These are phyloP conservation scores for Cavia porcellus DNA, from an alignment of 2,113 vertebrate species.

Conservation along the genomic window DNA sequence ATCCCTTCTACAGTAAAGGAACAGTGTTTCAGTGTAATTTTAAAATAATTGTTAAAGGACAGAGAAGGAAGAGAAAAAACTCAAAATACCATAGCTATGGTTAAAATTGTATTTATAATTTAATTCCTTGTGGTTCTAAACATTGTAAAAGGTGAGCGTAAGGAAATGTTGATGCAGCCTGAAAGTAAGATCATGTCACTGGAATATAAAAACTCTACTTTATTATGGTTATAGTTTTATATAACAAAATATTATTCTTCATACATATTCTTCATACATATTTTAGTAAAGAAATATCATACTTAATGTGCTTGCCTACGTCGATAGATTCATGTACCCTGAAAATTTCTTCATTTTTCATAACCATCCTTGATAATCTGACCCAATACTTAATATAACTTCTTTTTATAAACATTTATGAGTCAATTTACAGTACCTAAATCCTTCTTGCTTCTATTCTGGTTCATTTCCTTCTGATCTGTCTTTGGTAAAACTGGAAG, in stretches of 20 bases:
- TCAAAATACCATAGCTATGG: not conserved
- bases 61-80: not conserved
- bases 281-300: conserved; percentile 56
- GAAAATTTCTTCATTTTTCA: conserved; percentile 52
- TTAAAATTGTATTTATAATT: conserved; percentile 16
- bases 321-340: conserved; percentile 8
- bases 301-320: conserved; percentile 11
- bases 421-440: not conserved
- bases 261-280: not conserved
- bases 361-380: conserved; percentile 48
- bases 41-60: not conserved
- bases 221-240: not conserved
- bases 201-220: not conserved
- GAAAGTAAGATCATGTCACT: conserved; percentile 1
- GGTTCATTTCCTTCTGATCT: conserved; percentile 21
- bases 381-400: conserved; percentile 34
- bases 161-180: not conserved
- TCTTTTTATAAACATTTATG: conserved; percentile 32
- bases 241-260: conserved; percentile 31
- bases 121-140: not conserved
- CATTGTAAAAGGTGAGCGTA: not conserved
- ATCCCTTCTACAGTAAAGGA: not conserved
- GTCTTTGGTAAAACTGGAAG: conserved; percentile 40
- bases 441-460: not conserved
- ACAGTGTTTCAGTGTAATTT: not conserved